Percentiles rank a stretch among this genome's conserved stretches.
Conservation (phyloP, 2,797 vertebrate species). For the Mallotus villosus region DNA sequence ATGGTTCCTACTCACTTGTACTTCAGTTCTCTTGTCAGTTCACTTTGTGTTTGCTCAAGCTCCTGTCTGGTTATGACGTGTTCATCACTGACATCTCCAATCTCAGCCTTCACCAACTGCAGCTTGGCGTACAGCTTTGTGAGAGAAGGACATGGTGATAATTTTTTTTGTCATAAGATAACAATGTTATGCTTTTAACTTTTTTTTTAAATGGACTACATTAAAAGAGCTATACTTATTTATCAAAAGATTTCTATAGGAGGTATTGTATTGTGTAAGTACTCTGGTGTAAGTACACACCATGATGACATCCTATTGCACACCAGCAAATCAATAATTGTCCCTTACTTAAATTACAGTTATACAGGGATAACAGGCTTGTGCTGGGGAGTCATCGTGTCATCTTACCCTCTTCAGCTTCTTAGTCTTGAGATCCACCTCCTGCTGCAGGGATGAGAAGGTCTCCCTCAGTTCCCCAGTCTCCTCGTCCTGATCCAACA, state of each 20-base stretch:
- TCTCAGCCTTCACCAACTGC: conserved; percentile 91
- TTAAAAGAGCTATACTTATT: not conserved
- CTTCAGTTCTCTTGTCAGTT: conserved; percentile 95
- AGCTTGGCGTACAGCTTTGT: conserved; percentile 90
- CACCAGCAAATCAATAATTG: too few relatives aligned
- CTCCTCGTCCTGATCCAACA: conserved; percentile 92
- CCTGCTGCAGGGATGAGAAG: conserved; percentile 92
- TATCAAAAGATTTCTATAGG: too few relatives aligned
- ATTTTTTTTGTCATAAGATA: not conserved
- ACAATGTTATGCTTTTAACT: not conserved
- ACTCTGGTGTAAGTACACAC: too few relatives aligned
- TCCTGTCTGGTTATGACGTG: conserved; percentile 92
- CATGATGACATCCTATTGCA: too few relatives aligned
- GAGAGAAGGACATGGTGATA: not conserved
- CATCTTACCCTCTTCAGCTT: conserved; percentile 90
- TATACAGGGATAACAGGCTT: too few relatives aligned
- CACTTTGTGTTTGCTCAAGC: conserved; percentile 93
- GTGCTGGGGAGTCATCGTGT: conserved; percentile 21
- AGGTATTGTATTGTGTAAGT: too few relatives aligned
- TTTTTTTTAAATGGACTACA: too few relatives aligned
- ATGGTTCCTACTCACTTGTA: conserved; percentile 83
- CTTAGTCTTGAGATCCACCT: conserved; percentile 96
- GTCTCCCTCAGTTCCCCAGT: conserved; percentile 92
- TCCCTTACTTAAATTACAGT: too few relatives aligned
- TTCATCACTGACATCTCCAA: conserved; percentile 89